Percentiles rank a stretch among this genome's conserved stretches.
phyloP scores from a whole-genome alignment of 2,113 vertebrate genomes.

The Orcinus orca region DNA sequence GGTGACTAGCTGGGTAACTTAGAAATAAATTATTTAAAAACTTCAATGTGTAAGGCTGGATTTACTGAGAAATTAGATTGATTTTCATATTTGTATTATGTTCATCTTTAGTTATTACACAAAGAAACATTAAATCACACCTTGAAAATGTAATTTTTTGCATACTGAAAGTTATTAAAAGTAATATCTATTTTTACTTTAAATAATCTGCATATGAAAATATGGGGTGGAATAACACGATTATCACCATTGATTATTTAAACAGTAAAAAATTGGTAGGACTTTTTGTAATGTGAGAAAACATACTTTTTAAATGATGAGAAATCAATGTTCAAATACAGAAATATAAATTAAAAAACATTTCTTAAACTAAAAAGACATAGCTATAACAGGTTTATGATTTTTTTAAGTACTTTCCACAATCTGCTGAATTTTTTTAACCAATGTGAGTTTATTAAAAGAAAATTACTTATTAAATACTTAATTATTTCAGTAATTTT shows the following conservation, averaged over 20 bases:
- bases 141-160: conserved; percentile 4
- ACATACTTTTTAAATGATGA: background rate
- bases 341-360: conserved; percentile 34
- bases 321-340: background rate
- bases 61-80: conserved; percentile 14
- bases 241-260: background rate
- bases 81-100: background rate
- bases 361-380: conserved; percentile 16
- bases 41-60: background rate
- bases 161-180: conserved; percentile 10
- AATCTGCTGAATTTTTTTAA: background rate
- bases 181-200: background rate
- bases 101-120: background rate
- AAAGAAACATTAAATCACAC: background rate
- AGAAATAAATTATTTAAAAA: conserved; percentile 21
- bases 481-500: conserved; percentile 32
- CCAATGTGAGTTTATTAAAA: background rate
- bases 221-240: background rate
- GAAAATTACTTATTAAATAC: background rate
- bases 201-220: background rate
- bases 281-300: conserved; percentile 1
- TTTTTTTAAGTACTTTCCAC: background rate
- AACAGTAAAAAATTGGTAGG: background rate
- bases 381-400: background rate
- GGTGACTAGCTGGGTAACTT: conserved; percentile 35